A percentile compares a stretch with the other conserved stretches of the same genome.
These are phyloP conservation scores for Ceratitis capitata DNA, from an alignment of 1,140 invertebrate genomes.

Conservation along the genomic window DNA sequence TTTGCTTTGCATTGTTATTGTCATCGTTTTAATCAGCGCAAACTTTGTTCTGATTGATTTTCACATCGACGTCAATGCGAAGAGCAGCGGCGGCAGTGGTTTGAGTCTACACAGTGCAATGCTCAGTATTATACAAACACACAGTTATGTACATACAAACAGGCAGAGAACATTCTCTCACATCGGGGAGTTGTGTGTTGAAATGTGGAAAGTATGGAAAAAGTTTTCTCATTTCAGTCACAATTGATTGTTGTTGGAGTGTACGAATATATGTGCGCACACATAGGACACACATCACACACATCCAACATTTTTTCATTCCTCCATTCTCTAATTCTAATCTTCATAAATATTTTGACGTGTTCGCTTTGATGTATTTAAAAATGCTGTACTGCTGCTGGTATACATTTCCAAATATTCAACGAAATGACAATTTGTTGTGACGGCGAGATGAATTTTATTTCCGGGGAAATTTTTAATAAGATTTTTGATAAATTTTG, in stretches of 20 bases:
- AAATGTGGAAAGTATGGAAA: not conserved
- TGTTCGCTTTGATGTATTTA: not conserved
- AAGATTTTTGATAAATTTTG: not conserved
- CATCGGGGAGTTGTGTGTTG: too few relatives aligned
- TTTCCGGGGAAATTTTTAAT: not conserved
- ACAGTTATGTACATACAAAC: not conserved
- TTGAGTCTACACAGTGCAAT: not conserved
- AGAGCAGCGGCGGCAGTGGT: not conserved
- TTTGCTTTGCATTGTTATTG: not conserved
- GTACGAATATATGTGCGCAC: not conserved
- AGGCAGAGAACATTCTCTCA: not conserved
- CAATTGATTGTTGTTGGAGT: not conserved
- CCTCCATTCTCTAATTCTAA: not conserved
- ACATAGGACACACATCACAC: too few relatives aligned
- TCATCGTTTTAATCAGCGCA: not conserved
- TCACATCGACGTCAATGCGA: not conserved
- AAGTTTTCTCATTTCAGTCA: not conserved
- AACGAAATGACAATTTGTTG: not conserved
- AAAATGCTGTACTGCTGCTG: not conserved
- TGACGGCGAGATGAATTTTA: not conserved
- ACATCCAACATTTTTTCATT: not conserved
- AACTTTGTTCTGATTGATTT: not conserved
- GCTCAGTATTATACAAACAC: not conserved
- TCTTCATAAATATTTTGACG: not conserved
- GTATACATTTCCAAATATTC: not conserved